Conservation (phyloP, 2,888 invertebrate genomes). For the Choreutis nemorana region DNA sequence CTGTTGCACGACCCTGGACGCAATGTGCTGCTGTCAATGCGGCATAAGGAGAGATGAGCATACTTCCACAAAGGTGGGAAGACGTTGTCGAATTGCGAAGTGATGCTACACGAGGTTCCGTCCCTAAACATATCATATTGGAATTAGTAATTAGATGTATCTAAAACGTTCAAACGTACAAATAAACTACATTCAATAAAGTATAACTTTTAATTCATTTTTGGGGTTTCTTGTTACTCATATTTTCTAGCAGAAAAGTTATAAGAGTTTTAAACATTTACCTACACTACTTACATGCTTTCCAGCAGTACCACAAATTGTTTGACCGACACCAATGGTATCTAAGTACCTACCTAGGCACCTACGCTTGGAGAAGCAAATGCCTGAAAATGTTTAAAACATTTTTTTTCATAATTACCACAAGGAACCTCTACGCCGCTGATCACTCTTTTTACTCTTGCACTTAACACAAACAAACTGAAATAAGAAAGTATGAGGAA, state of each 20-base stretch:
- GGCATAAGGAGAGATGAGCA: conserved; percentile 25
- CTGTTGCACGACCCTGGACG: conserved; percentile 16
- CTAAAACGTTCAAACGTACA: too few relatives aligned
- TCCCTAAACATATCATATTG: conserved; percentile 19
- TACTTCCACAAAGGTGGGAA: conserved; percentile 43
- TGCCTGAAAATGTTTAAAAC: conserved; percentile 4
- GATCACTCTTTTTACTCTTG: conserved; percentile 43
- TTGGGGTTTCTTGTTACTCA: too few relatives aligned
- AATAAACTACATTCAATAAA: too few relatives aligned
- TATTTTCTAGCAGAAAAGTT: too few relatives aligned
- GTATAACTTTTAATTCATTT: too few relatives aligned
- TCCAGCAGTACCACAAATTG: too few relatives aligned
- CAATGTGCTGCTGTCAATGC: conserved; percentile 56
- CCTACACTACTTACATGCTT: too few relatives aligned
- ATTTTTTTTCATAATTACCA: conserved; percentile 25
- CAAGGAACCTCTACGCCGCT: conserved; percentile 35
- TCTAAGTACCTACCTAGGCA: conserved; percentile 1
- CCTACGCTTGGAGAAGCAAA: conserved; percentile 1
- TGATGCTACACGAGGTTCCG: conserved; percentile 34
- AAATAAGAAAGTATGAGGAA: too few relatives aligned
- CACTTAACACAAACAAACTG: conserved; percentile 17
- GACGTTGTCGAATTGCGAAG: conserved; percentile 28
- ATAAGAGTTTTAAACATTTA: too few relatives aligned
- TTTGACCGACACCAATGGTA: conserved; percentile 1
- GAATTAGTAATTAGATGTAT: too few relatives aligned